Conservation (phyloP, 2,888 invertebrate species). For the Phlogophora meticulosa region DNA sequence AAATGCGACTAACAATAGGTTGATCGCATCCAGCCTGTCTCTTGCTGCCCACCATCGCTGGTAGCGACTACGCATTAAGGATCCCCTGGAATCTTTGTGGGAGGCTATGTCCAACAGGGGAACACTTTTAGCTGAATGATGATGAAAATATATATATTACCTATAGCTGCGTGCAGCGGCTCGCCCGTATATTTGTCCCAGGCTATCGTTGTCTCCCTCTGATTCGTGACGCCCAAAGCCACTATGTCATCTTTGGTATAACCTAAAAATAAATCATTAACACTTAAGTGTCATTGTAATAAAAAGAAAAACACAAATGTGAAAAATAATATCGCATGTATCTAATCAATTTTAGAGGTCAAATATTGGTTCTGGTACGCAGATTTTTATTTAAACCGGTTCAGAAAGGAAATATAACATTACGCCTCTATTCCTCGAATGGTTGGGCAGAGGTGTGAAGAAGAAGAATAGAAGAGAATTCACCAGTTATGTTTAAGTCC, state of each 20-base stretch:
- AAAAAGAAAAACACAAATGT: background rate
- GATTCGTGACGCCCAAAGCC: constrained; percentile 98
- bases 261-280: constrained; percentile 74
- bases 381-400: background rate
- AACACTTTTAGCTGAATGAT: no score
- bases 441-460: no score
- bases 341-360: background rate
- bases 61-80: no score
- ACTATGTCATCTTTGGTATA: constrained; percentile 93
- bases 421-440: no score
- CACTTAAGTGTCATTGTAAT: background rate
- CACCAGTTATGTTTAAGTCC: no score
- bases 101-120: no score
- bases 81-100: no score
- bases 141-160: constrained; percentile 85
- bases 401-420: no score
- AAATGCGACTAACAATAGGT: no score
- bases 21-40: no score
- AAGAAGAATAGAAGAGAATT: no score
- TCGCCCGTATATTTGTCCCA: constrained; percentile 98
- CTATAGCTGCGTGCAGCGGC: constrained; percentile 98
- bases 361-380: background rate
- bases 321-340: background rate
- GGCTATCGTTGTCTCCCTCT: constrained; percentile 98
- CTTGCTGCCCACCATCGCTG: no score